These are phyloP conservation scores for Amorpha juglandis DNA, from an alignment of 2,888 invertebrate species.

Conservation along the genomic window DNA sequence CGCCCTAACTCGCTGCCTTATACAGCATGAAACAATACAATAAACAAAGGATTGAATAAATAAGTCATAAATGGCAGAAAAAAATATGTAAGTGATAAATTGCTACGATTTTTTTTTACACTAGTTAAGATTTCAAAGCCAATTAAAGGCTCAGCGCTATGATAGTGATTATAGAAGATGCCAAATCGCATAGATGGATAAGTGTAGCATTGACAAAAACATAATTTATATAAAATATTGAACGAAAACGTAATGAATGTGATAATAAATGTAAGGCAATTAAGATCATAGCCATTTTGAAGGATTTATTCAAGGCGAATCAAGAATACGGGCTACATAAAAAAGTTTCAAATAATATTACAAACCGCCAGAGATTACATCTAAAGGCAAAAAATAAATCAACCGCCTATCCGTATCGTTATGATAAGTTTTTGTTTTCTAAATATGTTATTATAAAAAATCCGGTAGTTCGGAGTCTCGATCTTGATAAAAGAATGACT, in stretches of 20 bases:
- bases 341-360: conserved; percentile 13
- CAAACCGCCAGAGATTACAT: conserved; percentile 5
- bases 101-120: not conserved
- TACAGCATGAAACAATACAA: conserved; percentile 53
- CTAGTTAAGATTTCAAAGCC: not conserved
- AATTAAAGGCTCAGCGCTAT: not conserved
- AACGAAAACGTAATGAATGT: not conserved
- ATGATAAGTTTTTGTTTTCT: conserved; percentile 23
- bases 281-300: not conserved
- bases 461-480: conserved; percentile 16
- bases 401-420: conserved; percentile 21
- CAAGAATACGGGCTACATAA: not conserved
- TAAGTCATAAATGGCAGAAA: not conserved
- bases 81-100: not conserved
- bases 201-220: not conserved
- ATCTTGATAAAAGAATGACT: conserved; percentile 16
- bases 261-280: not conserved
- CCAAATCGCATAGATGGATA: not conserved
- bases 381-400: conserved; percentile 15
- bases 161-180: not conserved
- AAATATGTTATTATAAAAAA: conserved; percentile 2
- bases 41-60: conserved; percentile 1
- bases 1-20: conserved; percentile 37
- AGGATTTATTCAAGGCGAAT: conserved; percentile 15
- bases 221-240: not conserved